Conservation (phyloP, 2,113 vertebrate genomes). For the Daubentonia madagascariensis region DNA sequence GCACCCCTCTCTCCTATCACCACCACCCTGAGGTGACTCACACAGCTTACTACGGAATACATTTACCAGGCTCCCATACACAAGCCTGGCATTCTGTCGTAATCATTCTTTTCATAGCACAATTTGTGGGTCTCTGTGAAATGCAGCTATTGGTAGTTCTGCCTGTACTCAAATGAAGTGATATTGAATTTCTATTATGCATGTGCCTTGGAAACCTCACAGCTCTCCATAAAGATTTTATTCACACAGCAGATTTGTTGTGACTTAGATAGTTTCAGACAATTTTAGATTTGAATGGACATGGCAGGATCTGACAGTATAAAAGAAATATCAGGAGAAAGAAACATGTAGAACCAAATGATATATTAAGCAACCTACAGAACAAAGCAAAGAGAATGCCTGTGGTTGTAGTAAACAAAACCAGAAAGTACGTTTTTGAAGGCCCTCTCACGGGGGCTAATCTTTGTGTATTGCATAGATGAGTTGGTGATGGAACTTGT, state of each 20-base stretch:
- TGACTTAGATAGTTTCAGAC: constrained; percentile 87
- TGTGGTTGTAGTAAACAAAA: constrained; percentile 72
- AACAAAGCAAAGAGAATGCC: constrained; percentile 79
- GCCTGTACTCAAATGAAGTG: constrained; percentile 82
- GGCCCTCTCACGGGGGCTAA: constrained; percentile 74
- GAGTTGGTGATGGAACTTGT: constrained; percentile 49
- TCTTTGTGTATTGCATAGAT: constrained; percentile 75
- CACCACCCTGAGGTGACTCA: constrained; percentile 70
- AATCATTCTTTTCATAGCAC: constrained; percentile 82
- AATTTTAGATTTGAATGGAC: constrained; percentile 88
- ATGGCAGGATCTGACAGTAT: constrained; percentile 85
- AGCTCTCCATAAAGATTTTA: constrained; percentile 87
- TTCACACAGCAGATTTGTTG: constrained; percentile 87
- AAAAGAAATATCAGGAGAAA: constrained; percentile 83
- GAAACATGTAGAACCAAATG: constrained; percentile 81
- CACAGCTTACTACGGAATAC: constrained; percentile 72
- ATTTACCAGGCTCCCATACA: constrained; percentile 69
- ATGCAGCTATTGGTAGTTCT: constrained; percentile 77
- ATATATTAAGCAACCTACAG: constrained; percentile 80
- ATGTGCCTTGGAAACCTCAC: constrained; percentile 85
- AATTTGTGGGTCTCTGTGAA: constrained; percentile 84
- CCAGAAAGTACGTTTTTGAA: constrained; percentile 76
- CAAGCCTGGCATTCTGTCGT: constrained; percentile 75
- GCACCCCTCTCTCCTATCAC: constrained; percentile 19
- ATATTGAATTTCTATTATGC: constrained; percentile 88